Evolutionary conservation across 2,113 vertebrate genomes (phyloP).

Genomic region (Macaca nemestrina): DNA sequence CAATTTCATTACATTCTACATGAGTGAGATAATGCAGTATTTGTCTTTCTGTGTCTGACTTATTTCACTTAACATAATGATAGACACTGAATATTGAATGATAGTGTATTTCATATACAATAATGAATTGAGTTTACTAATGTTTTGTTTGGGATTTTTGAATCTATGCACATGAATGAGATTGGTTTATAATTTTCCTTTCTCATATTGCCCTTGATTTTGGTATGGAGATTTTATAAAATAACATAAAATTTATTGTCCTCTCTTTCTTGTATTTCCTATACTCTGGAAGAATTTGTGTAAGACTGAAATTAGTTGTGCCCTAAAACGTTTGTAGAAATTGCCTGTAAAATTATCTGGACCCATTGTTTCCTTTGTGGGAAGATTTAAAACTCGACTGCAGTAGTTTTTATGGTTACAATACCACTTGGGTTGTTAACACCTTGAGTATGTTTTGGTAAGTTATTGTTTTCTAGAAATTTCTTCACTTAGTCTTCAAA

Average conservation of each 20-base stretch:
- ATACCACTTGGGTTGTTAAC: neutral
- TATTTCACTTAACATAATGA: neutral
- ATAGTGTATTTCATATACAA: neutral
- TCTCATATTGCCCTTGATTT: neutral
- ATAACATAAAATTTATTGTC: neutral
- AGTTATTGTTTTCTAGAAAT: constrained; percentile 20
- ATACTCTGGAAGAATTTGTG: neutral
- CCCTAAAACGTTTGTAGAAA: neutral
- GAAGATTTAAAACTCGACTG: constrained; percentile 2
- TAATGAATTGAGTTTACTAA: neutral
- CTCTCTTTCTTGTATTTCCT: neutral
- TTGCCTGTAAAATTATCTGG: neutral
- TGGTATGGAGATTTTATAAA: neutral
- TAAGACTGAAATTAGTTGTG: neutral
- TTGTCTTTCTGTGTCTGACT: neutral
- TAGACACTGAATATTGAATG: neutral
- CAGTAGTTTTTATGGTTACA: neutral
- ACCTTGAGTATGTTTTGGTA: constrained; percentile 5
- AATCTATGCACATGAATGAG: neutral
- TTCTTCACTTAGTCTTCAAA: constrained; percentile 32
- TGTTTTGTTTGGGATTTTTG: constrained; percentile 16
- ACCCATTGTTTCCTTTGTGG: neutral
- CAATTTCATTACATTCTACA: neutral
- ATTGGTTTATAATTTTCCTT: neutral
- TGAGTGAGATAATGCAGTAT: neutral